Evolutionary conservation across 37 sponge, comb jelly and placozoan genomes (phyloP), one percentile per base, ranked within the genome.

Genomic region (Diacarnus erythraeanus): DNA sequence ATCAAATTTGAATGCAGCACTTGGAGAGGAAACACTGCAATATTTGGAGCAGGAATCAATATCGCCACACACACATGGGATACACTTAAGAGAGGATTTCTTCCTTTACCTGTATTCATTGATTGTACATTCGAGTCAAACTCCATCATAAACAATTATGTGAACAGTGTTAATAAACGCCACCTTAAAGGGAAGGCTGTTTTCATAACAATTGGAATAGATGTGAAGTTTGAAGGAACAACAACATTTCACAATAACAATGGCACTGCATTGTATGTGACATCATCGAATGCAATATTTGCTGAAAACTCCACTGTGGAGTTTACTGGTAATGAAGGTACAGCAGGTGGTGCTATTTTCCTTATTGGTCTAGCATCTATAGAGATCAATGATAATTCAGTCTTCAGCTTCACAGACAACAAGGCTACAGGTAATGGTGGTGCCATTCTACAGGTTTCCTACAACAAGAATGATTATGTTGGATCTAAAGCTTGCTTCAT

Each of bases 371-470:
- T 40, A 35, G 37, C 85, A 34, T 75, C 76, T 22, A 76, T 89
- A 27, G 30, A 66, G 20, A 43, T 58, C 25, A 39, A 56, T 26
- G 22, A 59, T 4, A 8, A 75, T 42, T 31, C 77, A 5, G 2
- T 23, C 1, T 36, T 84, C 2, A 21, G 3, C 1, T 89, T 89
- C 54, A 34, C 47, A 1, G 63, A 76, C 56, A 89, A 89, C 63
- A 60, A 12, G 0, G 90, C 90, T 21, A 9, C 35, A 66, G 44
- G 42, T 23, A 12, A 43, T 21, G 90, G 90, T 43, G 90, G 90
- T n/a, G 90, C 85, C 15, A 84, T 89, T 29, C 80, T 37, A 3
- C 35, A 12, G 10, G 37, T 33, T 2, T 9, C 70, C 5, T 36
- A 10, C 33, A 33, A 69, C 34, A 25, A 69, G 18, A 33, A 33